Percentiles rank a stretch among this genome's conserved stretches.
Conservation (phyloP, 2,888 invertebrate species). For the Pterostichus niger region DNA sequence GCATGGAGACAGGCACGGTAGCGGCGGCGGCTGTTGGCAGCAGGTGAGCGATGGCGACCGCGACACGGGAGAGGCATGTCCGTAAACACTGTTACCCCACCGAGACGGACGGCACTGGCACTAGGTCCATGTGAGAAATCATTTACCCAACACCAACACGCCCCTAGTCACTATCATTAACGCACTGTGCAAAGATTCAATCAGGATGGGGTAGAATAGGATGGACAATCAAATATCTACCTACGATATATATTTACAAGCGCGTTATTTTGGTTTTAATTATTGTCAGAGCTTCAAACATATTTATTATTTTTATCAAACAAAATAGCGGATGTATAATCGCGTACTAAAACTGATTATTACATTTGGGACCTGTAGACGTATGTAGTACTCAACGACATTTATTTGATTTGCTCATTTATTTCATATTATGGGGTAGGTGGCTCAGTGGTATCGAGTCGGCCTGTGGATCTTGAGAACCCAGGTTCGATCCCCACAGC, state of each 20-base stretch:
- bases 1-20: slow-evolving; percentile 19
- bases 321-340: too few relatives aligned
- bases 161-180: slow-evolving; percentile 38
- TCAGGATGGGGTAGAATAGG: not conserved
- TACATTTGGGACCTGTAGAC: too few relatives aligned
- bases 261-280: too few relatives aligned
- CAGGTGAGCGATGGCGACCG: slow-evolving; percentile 62
- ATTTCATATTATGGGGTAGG: too few relatives aligned
- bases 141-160: slow-evolving; percentile 1
- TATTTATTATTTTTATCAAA: too few relatives aligned
- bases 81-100: slow-evolving; percentile 59
- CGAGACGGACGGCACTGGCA: slow-evolving; percentile 46
- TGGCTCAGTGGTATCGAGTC: too few relatives aligned
- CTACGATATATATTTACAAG: not conserved
- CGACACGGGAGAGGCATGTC: slow-evolving; percentile 66
- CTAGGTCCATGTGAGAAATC: slow-evolving; percentile 38
- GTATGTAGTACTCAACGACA: too few relatives aligned
- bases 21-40: slow-evolving; percentile 41
- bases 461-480: too few relatives aligned
- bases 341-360: too few relatives aligned
- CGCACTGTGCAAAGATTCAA: slow-evolving; percentile 36
- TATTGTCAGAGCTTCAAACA: too few relatives aligned
- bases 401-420: too few relatives aligned
- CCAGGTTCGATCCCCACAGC: too few relatives aligned
- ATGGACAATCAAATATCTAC: not conserved